These are phyloP conservation scores for Sardinella longiceps DNA, from an alignment of 2,797 vertebrate species.

Conservation along the genomic window DNA sequence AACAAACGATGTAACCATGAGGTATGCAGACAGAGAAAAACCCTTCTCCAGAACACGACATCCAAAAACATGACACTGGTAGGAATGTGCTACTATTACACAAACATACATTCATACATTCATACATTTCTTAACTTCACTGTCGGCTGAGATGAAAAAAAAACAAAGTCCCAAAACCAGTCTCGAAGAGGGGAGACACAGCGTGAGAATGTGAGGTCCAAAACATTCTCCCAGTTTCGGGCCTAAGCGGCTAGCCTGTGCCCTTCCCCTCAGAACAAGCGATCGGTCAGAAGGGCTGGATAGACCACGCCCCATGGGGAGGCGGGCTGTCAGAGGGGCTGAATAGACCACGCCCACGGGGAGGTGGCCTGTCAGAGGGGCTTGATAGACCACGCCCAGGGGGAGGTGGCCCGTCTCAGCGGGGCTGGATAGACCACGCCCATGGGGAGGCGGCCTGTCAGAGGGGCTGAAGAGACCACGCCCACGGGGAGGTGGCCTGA, in stretches of 20 bases:
- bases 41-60: background rate
- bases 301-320: no score
- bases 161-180: background rate
- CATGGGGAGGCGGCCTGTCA: no score
- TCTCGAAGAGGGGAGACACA: background rate
- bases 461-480: constrained; percentile 52
- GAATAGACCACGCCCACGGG: constrained; percentile 39
- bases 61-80: background rate
- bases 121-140: background rate
- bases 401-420: constrained; percentile 40
- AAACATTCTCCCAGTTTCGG: background rate
- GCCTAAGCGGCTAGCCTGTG: background rate
- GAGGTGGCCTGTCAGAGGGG: constrained; percentile 43
- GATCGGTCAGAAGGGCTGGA: constrained; percentile 62
- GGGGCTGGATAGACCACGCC: no score
- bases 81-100: background rate
- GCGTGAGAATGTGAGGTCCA: no score
- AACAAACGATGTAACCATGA: background rate
- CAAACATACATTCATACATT: no score
- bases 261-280: no score
- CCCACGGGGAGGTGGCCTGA: constrained; percentile 45
- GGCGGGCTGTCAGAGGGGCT: constrained; percentile 65
- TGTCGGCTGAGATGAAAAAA: background rate
- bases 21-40: background rate
- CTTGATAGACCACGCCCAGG: constrained; percentile 47